These are phyloP conservation scores for Drosophila koepferae DNA, from an alignment of 2,888 invertebrate genomes.

Conservation along the genomic window DNA sequence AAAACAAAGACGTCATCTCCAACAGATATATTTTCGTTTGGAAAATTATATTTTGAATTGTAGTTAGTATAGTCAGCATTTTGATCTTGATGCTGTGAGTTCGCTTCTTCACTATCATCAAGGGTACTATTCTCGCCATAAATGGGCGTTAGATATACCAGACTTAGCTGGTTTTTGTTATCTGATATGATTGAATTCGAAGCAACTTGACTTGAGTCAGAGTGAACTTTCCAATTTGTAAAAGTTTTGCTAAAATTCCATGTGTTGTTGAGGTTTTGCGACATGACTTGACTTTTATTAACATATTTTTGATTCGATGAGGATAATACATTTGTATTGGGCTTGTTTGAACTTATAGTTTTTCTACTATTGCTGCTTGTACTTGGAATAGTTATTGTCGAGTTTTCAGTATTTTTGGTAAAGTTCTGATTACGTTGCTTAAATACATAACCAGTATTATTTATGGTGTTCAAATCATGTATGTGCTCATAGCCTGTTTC, in stretches of 20 bases:
- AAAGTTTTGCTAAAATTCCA: not conserved
- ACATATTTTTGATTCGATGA: not conserved
- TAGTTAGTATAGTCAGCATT: conserved; percentile 38
- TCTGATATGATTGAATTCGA: conserved; percentile 5
- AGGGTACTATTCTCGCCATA: not conserved
- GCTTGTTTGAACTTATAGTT: not conserved
- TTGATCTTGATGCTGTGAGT: conserved; percentile 31
- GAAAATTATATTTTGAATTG: conserved; percentile 8
- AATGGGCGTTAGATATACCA: not conserved
- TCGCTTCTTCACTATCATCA: not conserved
- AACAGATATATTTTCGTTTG: not conserved
- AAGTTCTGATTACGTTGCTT: conserved; percentile 34
- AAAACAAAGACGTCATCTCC: not conserved
- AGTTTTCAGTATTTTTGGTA: not conserved
- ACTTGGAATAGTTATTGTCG: not conserved
- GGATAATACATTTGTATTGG: not conserved
- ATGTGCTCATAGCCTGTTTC: not conserved
- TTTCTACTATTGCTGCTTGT: not conserved
- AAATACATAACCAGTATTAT: not conserved
- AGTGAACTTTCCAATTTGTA: conserved; percentile 3
- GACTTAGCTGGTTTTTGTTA: not conserved
- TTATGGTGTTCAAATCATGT: not conserved
- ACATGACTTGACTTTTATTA: not conserved
- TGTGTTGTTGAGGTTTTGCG: too few species aligned
- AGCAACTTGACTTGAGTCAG: conserved; percentile 8